A percentile compares a stretch with the other conserved stretches of the same genome.
These are phyloP conservation scores for Watsonalla binaria DNA, from an alignment of 2,888 invertebrate genomes.

Conservation along the genomic window DNA sequence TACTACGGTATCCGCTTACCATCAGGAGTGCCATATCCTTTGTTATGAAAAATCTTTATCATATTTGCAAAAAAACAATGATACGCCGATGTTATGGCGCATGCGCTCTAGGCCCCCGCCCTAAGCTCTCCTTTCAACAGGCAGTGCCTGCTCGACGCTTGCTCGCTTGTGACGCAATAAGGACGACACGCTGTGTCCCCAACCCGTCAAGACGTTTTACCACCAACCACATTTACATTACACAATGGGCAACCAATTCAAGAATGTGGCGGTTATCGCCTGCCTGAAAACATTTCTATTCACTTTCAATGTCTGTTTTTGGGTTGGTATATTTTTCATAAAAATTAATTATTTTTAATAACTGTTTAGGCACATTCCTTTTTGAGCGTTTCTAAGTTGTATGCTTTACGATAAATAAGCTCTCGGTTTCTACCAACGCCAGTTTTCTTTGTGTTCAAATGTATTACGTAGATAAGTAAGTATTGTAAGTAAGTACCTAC, in stretches of 20 bases:
- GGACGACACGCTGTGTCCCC: not conserved
- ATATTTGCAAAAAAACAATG: constrained; percentile 39
- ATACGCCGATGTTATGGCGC: constrained; percentile 52
- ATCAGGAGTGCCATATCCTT: not conserved
- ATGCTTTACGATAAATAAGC: too few species aligned
- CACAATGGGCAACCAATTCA: constrained; percentile 84
- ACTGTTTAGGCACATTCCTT: too few species aligned
- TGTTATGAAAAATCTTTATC: not conserved
- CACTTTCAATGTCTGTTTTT: constrained; percentile 88
- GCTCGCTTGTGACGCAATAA: constrained; percentile 2
- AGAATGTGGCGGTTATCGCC: constrained; percentile 85
- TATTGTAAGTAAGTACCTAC: too few species aligned
- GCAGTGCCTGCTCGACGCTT: constrained; percentile 2
- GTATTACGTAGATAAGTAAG: too few species aligned
- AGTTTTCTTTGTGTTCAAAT: too few species aligned
- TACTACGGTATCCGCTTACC: not conserved
- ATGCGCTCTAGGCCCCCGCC: constrained; percentile 38
- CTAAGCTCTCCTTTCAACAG: constrained; percentile 16
- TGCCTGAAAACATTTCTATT: constrained; percentile 88
- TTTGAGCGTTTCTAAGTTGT: too few species aligned
- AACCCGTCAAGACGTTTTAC: not conserved
- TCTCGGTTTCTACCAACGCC: too few species aligned
- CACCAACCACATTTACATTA: too few species aligned
- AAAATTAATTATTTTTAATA: too few species aligned
- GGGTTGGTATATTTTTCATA: constrained; percentile 79